Evolutionary conservation across 2,888 invertebrate genomes (phyloP).

Genomic region (Sminthurides aquaticus): DNA sequence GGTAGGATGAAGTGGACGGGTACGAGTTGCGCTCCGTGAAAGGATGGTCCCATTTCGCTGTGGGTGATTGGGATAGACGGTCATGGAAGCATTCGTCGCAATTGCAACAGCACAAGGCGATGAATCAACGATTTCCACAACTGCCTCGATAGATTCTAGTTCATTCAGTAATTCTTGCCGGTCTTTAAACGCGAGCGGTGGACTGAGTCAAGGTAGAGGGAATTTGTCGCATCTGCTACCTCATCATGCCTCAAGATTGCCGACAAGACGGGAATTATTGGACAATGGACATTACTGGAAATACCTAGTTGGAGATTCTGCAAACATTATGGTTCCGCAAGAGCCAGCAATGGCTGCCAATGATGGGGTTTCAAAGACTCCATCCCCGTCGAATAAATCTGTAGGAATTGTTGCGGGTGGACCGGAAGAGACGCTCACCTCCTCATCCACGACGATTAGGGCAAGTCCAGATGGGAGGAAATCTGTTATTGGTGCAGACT

Average conservation of each 20-base stretch:
- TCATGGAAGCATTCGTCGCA: constrained; percentile 43
- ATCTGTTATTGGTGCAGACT: background rate
- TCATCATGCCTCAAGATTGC: constrained; percentile 29
- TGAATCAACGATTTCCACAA: constrained; percentile 41
- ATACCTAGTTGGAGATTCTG: constrained; percentile 37
- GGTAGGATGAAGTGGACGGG: too few species aligned
- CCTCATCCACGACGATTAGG: constrained; percentile 5
- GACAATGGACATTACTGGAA: constrained; percentile 43
- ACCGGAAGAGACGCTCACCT: constrained; percentile 29
- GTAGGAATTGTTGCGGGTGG: constrained; percentile 47
- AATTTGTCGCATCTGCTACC: constrained; percentile 34
- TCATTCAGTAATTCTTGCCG: constrained; percentile 37
- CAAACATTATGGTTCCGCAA: constrained; percentile 40
- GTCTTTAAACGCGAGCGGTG: constrained; percentile 26
- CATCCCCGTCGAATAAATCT: constrained; percentile 36
- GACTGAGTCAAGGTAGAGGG: constrained; percentile 27
- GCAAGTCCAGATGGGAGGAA: constrained; percentile 11
- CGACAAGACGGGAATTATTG: constrained; percentile 16
- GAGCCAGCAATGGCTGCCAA: constrained; percentile 42
- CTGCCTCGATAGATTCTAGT: constrained; percentile 32
- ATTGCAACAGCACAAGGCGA: constrained; percentile 43
- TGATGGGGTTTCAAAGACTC: constrained; percentile 42
- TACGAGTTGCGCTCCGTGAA: constrained; percentile 18
- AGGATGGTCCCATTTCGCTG: constrained; percentile 21
- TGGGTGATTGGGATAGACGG: constrained; percentile 25